These are phyloP conservation scores for Andrena bucephala DNA, from an alignment of 2,888 invertebrate genomes.

Conservation along the genomic window DNA sequence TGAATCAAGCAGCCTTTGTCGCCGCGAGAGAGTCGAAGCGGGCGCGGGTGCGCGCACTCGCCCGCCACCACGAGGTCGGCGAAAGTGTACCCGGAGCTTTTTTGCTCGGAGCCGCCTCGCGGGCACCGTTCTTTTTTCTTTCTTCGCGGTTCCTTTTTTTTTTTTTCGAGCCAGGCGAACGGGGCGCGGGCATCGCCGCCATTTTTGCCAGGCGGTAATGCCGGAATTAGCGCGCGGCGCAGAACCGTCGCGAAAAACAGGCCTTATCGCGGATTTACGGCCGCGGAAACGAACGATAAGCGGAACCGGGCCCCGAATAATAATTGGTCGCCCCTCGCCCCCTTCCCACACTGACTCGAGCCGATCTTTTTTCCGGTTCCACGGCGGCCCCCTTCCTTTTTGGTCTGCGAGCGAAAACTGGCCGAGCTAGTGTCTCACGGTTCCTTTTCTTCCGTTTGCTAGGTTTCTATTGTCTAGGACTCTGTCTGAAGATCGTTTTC, in stretches of 20 bases:
- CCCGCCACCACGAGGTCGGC: slow-evolving; percentile 84
- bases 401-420: neutral
- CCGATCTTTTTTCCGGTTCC: slow-evolving; percentile 9
- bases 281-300: slow-evolving; percentile 62
- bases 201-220: slow-evolving; percentile 70
- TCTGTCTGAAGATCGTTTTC: too few species aligned
- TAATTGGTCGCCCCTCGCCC: slow-evolving; percentile 26
- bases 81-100: slow-evolving; percentile 83
- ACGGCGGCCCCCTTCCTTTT: neutral
- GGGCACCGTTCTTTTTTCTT: slow-evolving; percentile 67
- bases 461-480: too few species aligned
- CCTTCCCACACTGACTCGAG: slow-evolving; percentile 14
- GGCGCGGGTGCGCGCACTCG: slow-evolving; percentile 64
- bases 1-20: slow-evolving; percentile 85
- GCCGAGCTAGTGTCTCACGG: neutral
- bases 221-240: slow-evolving; percentile 70
- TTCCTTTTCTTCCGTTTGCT: slow-evolving; percentile 11
- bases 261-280: slow-evolving; percentile 64
- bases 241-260: slow-evolving; percentile 55
- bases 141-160: slow-evolving; percentile 66
- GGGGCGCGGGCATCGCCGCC: slow-evolving; percentile 53
- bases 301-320: slow-evolving; percentile 54
- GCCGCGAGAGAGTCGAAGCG: slow-evolving; percentile 81
- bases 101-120: slow-evolving; percentile 74
- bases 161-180: slow-evolving; percentile 52